Conservation (phyloP, 2,797 vertebrate species). For the Eidolon dupreanum region DNA sequence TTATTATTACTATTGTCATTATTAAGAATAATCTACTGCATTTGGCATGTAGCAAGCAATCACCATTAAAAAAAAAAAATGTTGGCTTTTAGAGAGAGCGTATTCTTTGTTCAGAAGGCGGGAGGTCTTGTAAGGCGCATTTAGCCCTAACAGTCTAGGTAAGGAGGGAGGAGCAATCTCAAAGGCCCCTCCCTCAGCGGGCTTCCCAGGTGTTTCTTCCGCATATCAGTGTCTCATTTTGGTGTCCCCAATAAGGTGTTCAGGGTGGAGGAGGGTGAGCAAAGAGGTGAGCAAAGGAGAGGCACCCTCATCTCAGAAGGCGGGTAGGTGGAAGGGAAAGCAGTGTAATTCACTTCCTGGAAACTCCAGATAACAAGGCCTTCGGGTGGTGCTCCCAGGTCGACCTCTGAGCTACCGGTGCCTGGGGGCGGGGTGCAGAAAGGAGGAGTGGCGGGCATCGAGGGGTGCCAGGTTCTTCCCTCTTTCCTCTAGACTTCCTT, state of each 20-base stretch:
- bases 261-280: too few relatives aligned
- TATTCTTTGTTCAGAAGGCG: background rate
- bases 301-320: background rate
- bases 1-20: background rate
- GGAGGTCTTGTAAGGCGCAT: background rate
- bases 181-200: background rate
- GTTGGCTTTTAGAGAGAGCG: background rate
- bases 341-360: accelerated
- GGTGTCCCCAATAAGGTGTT: background rate
- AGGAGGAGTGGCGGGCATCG: background rate
- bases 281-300: background rate
- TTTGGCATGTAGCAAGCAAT: background rate
- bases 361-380: background rate
- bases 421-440: background rate
- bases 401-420: background rate
- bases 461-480: background rate
- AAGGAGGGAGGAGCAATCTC: background rate
- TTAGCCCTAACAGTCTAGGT: background rate
- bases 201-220: background rate
- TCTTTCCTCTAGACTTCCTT: background rate
- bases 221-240: background rate
- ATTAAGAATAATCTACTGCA: background rate
- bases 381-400: background rate
- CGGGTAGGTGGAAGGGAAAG: background rate
- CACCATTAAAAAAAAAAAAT: too few relatives aligned